Conservation (phyloP, 2,888 invertebrate genomes). For the Stegophylla sp. region DNA sequence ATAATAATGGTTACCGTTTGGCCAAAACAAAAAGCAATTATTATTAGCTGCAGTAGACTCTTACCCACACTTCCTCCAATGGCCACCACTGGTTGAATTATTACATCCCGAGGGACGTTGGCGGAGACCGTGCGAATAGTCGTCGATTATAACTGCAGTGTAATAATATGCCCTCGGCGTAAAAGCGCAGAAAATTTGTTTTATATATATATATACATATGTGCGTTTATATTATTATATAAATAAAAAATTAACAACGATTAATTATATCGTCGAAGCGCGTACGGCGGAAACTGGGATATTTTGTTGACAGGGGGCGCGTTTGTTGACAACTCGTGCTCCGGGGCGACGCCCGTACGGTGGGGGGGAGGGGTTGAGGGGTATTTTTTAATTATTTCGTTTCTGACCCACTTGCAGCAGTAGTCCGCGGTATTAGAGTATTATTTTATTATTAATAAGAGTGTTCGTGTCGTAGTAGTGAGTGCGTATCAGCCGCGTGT, state of each 20-base stretch:
- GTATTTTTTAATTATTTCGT: conserved; percentile 39
- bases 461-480: background rate
- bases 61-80: background rate
- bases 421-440: too few relatives aligned
- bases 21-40: conserved; percentile 35
- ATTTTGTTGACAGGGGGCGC: conserved; percentile 29
- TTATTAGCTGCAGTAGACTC: conserved; percentile 6
- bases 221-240: background rate
- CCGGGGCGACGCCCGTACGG: background rate
- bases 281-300: background rate
- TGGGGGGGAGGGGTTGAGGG: background rate
- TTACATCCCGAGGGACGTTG: background rate
- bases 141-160: background rate
- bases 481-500: too few relatives aligned
- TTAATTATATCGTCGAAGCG: conserved; percentile 28
- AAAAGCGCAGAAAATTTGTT: conserved; percentile 7
- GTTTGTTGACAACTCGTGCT: conserved; percentile 13
- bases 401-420: background rate
- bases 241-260: conserved; percentile 28
- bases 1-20: background rate
- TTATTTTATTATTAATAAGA: background rate
- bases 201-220: background rate
- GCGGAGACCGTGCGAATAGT: background rate
- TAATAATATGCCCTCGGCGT: background rate
- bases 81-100: background rate